These are phyloP conservation scores for Tachycineta bicolor DNA, from an alignment of 2,113 vertebrate genomes.

Conservation along the genomic window DNA sequence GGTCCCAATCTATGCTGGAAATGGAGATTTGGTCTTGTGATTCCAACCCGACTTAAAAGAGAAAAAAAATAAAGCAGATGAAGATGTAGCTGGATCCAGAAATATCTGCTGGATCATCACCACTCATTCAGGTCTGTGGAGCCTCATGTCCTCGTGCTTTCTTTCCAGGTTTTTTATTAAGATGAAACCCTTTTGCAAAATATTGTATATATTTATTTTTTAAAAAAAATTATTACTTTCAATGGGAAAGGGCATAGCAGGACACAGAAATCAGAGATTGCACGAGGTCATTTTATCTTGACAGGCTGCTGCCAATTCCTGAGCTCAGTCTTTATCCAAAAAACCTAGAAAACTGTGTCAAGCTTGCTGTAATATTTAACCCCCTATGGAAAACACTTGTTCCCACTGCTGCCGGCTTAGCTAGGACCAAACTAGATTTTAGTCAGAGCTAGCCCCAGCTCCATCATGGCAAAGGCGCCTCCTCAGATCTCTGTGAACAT, in stretches of 20 bases:
- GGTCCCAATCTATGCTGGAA: neutral
- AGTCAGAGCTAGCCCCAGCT: neutral
- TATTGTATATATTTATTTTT: neutral
- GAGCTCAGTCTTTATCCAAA: constrained; percentile 5
- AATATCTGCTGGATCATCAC: neutral
- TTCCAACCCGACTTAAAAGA: neutral
- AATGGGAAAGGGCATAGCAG: constrained; percentile 7
- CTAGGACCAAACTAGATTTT: neutral
- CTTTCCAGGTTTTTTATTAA: neutral
- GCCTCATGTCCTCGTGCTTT: neutral
- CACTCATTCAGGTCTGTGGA: neutral
- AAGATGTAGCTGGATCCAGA: neutral
- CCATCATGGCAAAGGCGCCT: neutral
- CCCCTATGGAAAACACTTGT: neutral
- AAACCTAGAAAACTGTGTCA: constrained; percentile 33
- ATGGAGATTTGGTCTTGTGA: neutral
- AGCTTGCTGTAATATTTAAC: neutral
- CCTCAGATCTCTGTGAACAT: neutral
- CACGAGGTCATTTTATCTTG: neutral
- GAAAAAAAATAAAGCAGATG: neutral
- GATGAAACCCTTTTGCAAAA: neutral
- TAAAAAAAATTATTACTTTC: neutral
- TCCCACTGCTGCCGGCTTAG: neutral
- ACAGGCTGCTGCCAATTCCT: neutral
- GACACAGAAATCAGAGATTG: constrained; percentile 20